Evolutionary conservation across 2,113 vertebrate species (phyloP).

Genomic region (Oenanthe oenanthe): DNA sequence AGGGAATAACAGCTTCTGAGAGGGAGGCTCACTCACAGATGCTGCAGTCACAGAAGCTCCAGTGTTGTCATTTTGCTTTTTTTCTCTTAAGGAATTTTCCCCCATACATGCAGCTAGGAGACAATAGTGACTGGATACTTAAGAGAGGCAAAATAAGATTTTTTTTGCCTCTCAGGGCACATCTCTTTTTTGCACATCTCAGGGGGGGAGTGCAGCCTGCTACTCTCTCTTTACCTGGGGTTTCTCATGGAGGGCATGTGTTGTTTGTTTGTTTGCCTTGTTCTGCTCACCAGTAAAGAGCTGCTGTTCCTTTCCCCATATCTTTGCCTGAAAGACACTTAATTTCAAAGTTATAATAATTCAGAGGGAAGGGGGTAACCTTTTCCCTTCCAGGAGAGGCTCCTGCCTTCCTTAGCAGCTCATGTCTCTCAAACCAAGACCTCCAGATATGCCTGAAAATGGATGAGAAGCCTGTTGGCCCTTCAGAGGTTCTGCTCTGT

Average conservation of each 20-base stretch:
- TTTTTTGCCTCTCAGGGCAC: too few species aligned
- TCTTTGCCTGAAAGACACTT: too few species aligned
- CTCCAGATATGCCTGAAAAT: neutral
- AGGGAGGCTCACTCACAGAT: neutral
- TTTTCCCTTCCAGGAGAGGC: neutral
- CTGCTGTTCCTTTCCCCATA: too few species aligned
- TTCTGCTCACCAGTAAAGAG: too few species aligned
- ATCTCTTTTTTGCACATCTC: too few species aligned
- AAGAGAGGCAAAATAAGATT: neutral
- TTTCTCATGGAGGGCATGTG: neutral
- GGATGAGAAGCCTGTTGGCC: neutral
- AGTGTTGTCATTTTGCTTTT: neutral
- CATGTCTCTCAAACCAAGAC: neutral
- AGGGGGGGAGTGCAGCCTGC: too few species aligned
- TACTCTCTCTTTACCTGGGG: neutral
- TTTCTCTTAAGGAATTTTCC: neutral
- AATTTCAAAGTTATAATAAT: too few species aligned
- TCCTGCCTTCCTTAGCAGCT: neutral
- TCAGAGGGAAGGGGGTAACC: too few species aligned
- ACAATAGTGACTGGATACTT: neutral
- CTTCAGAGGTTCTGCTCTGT: neutral
- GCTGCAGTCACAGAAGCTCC: neutral
- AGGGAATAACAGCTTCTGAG: neutral
- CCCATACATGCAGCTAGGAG: neutral
- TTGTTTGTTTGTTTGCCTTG: too few species aligned